Evolutionary conservation across 2,888 invertebrate species (phyloP), one percentile per base, ranked within the genome.

Genomic region (Lymantria monacha): DNA sequence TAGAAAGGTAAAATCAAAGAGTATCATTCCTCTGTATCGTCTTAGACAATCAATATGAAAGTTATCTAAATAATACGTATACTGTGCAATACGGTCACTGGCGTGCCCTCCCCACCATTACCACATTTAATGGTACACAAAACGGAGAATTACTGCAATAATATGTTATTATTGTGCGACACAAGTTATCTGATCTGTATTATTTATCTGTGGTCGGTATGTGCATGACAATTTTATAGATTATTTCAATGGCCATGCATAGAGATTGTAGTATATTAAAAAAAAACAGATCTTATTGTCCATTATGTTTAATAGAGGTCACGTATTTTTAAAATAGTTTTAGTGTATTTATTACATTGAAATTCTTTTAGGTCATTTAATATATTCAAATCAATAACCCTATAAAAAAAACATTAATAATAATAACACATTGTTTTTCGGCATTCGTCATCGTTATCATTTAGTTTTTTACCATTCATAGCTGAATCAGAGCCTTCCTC

Each of bases 221-320:
- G 77, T 81, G 87, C 86, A 87, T 88, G 86, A 87, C 87, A 84
- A 88, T 89, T 87, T 87, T 80, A 82, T 84, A 86, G 83, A 87
- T 85, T 73, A 77, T 78, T 80, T 78, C 83, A 77, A 81, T 78
- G 79, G 75, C 69, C 82, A 82, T 83, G 82, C 82, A 80, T 81
- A 76, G 76, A 75, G 59, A 52, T 57, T 58, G 42, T n/a, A 57
- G 79, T 75, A 73, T 66, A 71, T 12, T 58, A 7, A 2, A 49
- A 53, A 58, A 9, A 42, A 33, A 13, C 10, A 69, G 68, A 72
- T 58, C 41, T 42, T 12, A 8, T 11, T 31, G 47, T 36, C 7
- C 9, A 1, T 33, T 33, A 1, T 33, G 33, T 22, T 22, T 22
- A 8, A 33, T 33, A 33, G 2, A 33, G 9, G 10, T 10, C 33